Base-by-base conservation (phyloP, 1,140 invertebrate species). In the Latrodectus geometricus region DNA sequence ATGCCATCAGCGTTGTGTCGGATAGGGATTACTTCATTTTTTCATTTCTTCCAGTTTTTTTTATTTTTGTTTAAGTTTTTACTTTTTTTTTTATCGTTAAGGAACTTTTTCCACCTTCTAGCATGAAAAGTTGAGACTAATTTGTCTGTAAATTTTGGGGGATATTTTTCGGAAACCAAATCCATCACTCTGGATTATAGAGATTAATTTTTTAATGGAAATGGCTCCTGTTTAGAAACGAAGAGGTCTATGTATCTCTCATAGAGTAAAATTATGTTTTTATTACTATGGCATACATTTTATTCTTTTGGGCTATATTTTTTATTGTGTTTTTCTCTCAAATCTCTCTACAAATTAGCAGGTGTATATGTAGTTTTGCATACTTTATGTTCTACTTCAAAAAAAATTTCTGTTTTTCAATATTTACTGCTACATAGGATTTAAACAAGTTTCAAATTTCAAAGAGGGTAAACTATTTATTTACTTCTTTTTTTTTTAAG, bases 151-250 rank as follows among this genome's bases (percentile, higher is more conserved):
- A 86, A 78, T 77, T 70, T 72, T 61, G 15, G 61, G 52, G 49
- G 52, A 61, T 14, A 61, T 61, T 68, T 80, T 73, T 56, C 21
- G n/a, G 73, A 84, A 84, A 73, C 70, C 56, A 84, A 76, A 84
- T 84, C 68, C 75, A 86, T 78, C 75, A 86, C 48, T 65, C 68
- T 8, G 83, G 83, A 77, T 86, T 86, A 86, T 77, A 77, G 66
- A 86, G 83, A 86, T 86, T 86, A 86, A 86, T 86, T 86, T 86
- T 86, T 77, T 86, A 86, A 86, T 86, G 83, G 83, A 69, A 70
- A 78, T 72, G 68, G 75, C 68, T 86, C 65, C 54, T 78, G 49
- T 86, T 77, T 68, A 12, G 11, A 17, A 70, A 21, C 5, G 61
- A n/a, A 80, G 17, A 61, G 77, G 77, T 20, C n/a, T n/a, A n/a